phyloP scores from a whole-genome alignment of 2,797 vertebrate genomes.

The Peromyscus attwateri region DNA sequence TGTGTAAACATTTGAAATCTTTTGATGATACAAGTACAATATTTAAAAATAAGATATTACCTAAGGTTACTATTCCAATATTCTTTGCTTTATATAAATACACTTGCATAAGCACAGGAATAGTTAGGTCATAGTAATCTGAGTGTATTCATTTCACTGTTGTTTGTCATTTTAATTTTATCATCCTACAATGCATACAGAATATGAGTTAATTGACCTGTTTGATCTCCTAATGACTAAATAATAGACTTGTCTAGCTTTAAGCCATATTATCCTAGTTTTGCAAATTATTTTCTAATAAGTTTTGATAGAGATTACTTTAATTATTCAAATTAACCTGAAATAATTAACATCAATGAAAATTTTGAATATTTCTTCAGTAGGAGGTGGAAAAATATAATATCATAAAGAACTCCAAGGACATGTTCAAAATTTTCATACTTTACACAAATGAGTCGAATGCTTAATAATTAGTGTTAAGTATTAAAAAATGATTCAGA shows the following conservation, averaged over 20 bases:
- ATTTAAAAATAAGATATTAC: background rate
- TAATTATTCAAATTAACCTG: constrained; percentile 50
- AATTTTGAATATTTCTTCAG: constrained; percentile 40
- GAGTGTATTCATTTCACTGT: constrained; percentile 18
- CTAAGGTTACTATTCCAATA: background rate
- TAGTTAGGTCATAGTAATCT: background rate
- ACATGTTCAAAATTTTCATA: background rate
- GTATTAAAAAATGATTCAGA: background rate
- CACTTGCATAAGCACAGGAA: background rate
- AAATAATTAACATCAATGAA: constrained; percentile 30
- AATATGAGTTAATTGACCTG: constrained; percentile 51
- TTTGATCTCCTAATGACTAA: constrained; percentile 58
- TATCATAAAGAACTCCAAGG: constrained; percentile 14
- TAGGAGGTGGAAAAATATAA: background rate
- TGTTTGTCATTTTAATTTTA: constrained; percentile 38
- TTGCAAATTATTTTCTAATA: constrained; percentile 26
- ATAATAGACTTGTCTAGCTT: constrained; percentile 51
- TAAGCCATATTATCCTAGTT: background rate
- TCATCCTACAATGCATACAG: background rate
- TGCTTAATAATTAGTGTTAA: background rate
- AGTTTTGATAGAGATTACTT: background rate
- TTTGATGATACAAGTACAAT: background rate
- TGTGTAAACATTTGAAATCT: background rate
- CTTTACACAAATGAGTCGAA: background rate
- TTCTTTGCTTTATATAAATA: background rate